Conservation (phyloP, 2,797 vertebrate species). For the Hafferia zeledoni region DNA sequence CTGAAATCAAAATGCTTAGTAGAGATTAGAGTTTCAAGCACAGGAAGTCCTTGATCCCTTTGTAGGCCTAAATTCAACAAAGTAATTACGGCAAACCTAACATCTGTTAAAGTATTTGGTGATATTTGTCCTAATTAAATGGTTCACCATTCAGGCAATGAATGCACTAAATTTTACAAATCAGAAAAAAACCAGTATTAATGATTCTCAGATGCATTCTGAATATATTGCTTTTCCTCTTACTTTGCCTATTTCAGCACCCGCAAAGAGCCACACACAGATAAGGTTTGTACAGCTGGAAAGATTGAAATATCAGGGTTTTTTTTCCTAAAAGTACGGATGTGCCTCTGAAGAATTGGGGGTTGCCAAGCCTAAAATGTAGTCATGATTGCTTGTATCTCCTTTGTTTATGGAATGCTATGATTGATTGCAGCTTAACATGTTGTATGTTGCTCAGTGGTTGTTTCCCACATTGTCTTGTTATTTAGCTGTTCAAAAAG, state of each 20-base stretch:
- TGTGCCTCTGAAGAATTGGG: not conserved
- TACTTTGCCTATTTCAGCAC: constrained; percentile 32
- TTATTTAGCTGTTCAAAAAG: not conserved
- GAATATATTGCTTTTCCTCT: constrained; percentile 33
- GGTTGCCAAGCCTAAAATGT: not conserved
- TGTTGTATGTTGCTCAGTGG: not conserved
- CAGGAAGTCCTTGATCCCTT: not conserved
- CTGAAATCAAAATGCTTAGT: not conserved
- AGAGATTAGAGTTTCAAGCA: not conserved
- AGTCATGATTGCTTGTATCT: not conserved
- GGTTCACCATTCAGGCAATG: constrained; percentile 4
- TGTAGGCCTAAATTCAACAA: not conserved
- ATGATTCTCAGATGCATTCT: constrained; percentile 58
- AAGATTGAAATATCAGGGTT: not conserved
- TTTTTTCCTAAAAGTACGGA: not conserved
- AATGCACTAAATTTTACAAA: constrained; percentile 12
- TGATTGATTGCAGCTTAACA: not conserved
- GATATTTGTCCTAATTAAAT: not conserved
- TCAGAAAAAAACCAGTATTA: constrained; percentile 10
- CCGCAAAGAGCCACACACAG: constrained; percentile 55
- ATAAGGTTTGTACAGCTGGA: constrained; percentile 55
- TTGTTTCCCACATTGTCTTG: not conserved
- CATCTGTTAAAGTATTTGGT: not conserved
- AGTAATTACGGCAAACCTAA: not conserved
- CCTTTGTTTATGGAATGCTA: not conserved